Evolutionary conservation across 1,140 invertebrate species (phyloP), one percentile per base, ranked within the genome.

Genomic region (Polypedilum pembai): DNA sequence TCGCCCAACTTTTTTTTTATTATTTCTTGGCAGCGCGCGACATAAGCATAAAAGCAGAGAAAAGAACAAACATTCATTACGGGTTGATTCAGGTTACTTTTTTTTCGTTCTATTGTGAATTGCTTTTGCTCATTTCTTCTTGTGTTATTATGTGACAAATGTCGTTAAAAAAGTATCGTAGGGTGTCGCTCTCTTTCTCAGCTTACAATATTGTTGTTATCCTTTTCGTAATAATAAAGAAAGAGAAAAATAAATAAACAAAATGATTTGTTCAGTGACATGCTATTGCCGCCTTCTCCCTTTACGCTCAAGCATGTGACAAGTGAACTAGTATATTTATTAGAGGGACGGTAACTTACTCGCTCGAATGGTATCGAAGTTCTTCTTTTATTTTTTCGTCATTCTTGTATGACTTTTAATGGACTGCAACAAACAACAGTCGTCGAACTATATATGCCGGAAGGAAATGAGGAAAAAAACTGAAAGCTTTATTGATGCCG

Each of bases 41-140:
- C 65, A 18, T 20, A 56, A 18, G 65, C 65, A 18, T 33, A 33
- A 33, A 33, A 33, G 24, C 24, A 33, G 24, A 33, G 24, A 33
- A 69, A 69, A 56, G 45, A 56, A 69, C 18, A 69, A 69, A 69
- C 65, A 69, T 69, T 69, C 65, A 69, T 69, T 69, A 69, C 65
- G 65, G 45, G 45, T 69, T 69, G 65, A 18, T 69, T 69, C 65
- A 69, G 65, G 17, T 21, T 69, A 20, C 18, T 69, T 69, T 69
- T 20, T 20, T 69, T 69, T 66, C 17, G 7, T 7, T 20, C 17
- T 69, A 69, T 21, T 18, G 17, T 56, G 45, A 33, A 33, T 33
- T 33, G 24, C 24, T 33, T 33, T 33, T 56, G 12, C 45, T 56
- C 45, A 15, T n/a, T n/a, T 56, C n/a, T 12, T 12, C 45, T 56